A percentile compares a stretch with the other conserved stretches of the same genome.
Evolutionary conservation across 2,113 vertebrate species (phyloP).

Genomic region (Lanius collurio): DNA sequence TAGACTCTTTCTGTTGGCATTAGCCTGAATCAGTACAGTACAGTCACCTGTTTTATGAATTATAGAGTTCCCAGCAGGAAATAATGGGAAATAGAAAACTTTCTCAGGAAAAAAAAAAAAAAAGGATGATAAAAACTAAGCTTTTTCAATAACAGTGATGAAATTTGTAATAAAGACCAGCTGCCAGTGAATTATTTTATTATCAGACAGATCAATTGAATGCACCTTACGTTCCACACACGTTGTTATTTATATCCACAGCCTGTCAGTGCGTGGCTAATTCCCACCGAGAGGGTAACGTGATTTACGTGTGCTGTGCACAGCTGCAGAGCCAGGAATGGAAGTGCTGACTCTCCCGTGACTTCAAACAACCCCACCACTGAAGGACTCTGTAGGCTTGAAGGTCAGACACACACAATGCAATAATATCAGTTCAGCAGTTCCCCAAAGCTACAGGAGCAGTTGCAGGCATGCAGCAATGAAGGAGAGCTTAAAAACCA

Average conservation of each 20-base stretch:
- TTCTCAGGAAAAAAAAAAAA: not conserved
- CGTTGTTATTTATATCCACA: not conserved
- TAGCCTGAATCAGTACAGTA: not conserved
- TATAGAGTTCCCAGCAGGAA: not conserved
- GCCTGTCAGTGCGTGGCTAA: not conserved
- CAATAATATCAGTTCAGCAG: not conserved
- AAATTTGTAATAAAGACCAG: not conserved
- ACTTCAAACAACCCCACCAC: not conserved
- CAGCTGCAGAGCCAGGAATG: not conserved
- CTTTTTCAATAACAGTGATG: not conserved
- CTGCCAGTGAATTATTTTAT: not conserved
- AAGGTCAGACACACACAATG: not conserved
- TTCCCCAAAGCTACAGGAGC: not conserved
- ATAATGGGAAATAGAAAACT: not conserved
- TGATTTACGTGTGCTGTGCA: not conserved
- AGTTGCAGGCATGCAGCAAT: not conserved
- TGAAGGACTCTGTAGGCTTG: not conserved
- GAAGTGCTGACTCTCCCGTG: not conserved
- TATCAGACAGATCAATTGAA: not conserved
- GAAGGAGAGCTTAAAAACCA: not conserved
- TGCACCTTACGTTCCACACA: not conserved
- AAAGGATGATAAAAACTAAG: not conserved
- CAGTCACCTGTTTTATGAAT: not conserved
- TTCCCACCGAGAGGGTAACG: not conserved
- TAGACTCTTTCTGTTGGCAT: not conserved